A percentile compares a stretch with the other conserved stretches of the same genome.
Conservation (phyloP, 2,888 invertebrate genomes). For the Tinea semifulvella region DNA sequence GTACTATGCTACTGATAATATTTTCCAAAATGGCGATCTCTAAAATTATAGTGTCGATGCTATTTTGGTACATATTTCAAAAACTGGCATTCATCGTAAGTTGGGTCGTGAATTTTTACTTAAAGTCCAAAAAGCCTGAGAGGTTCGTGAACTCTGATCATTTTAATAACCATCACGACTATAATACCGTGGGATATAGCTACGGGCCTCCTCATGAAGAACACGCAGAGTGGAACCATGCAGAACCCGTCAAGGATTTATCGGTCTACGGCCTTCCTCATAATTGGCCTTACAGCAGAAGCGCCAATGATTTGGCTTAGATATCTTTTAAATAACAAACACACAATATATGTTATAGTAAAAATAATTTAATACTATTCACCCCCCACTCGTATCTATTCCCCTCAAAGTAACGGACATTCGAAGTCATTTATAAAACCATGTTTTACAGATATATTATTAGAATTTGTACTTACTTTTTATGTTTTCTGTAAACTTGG, state of each 20-base stretch:
- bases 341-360: no score
- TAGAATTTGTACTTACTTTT: no score
- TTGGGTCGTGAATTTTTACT: slow-evolving; percentile 39
- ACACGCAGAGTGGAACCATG: slow-evolving; percentile 2
- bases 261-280: slow-evolving; percentile 41
- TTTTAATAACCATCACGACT: slow-evolving; percentile 27
- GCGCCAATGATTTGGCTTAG: background rate
- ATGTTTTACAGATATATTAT: no score
- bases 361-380: no score
- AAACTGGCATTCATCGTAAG: slow-evolving; percentile 47
- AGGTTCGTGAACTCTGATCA: slow-evolving; percentile 1
- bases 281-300: slow-evolving; percentile 14
- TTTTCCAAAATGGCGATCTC: slow-evolving; percentile 45
- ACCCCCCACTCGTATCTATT: no score
- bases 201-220: slow-evolving; percentile 41
- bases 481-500: no score
- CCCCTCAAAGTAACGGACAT: no score
- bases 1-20: slow-evolving; percentile 38
- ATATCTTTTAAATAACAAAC: background rate
- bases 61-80: slow-evolving; percentile 50
- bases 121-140: slow-evolving; percentile 31
- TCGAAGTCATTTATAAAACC: no score
- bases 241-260: background rate
- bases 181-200: slow-evolving; percentile 52
- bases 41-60: slow-evolving; percentile 43